A percentile compares a stretch with the other conserved stretches of the same genome.
Evolutionary conservation across 2,888 invertebrate genomes (phyloP).

Genomic region (Xestoiulus laeticollis): DNA sequence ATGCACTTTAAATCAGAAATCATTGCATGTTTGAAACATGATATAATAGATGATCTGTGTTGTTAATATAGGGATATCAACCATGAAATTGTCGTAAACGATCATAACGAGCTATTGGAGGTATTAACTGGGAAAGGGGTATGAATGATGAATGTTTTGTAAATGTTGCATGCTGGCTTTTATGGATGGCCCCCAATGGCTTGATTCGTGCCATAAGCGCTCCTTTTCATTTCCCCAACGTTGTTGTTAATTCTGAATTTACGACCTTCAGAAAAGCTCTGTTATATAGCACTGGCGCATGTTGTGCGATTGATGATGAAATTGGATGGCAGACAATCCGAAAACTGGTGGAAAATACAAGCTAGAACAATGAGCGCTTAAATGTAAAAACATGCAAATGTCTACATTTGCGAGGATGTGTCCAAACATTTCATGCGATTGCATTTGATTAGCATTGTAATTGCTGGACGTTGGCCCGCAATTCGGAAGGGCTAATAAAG

Average conservation of each 20-base stretch:
- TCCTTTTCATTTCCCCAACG: neutral
- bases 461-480: neutral
- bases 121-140: neutral
- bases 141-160: neutral
- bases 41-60: too few species aligned
- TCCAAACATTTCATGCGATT: neutral
- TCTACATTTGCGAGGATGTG: neutral
- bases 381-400: neutral
- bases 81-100: too few species aligned
- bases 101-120: too few species aligned
- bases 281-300: neutral
- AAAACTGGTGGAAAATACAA: neutral
- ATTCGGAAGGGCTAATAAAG: neutral
- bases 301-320: neutral
- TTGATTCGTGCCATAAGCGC: neutral
- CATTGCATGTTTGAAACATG: too few species aligned
- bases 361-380: neutral
- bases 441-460: neutral
- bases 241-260: neutral
- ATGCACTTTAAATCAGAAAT: too few species aligned
- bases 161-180: neutral
- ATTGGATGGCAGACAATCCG: neutral
- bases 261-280: neutral
- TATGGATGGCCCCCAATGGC: neutral
- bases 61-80: too few species aligned